Conservation (phyloP, 1,140 invertebrate genomes). For the Drosophila lacteicornis region DNA sequence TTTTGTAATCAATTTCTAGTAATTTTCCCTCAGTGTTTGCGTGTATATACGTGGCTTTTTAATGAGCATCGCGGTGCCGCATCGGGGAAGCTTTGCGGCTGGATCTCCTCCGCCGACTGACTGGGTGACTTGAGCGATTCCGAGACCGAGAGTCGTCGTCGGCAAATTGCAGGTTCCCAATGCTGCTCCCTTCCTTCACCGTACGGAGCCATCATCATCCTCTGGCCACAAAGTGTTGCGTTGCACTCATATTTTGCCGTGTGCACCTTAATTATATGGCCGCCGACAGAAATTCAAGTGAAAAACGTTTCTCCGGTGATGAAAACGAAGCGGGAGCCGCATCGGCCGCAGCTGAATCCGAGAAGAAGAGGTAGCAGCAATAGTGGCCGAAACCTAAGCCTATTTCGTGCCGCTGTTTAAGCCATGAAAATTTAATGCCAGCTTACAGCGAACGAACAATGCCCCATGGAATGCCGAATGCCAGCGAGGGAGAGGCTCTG, state of each 20-base stretch:
- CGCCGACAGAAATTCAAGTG: conserved; percentile 81
- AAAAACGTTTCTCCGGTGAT: conserved; percentile 60
- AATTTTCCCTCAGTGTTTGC: conserved; percentile 39
- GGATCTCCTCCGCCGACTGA: conserved; percentile 20
- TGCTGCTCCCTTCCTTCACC: conserved; percentile 2
- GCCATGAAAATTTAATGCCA: conserved; percentile 81
- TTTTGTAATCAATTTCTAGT: not conserved
- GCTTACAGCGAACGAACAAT: conserved; percentile 70
- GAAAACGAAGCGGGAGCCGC: conserved; percentile 30
- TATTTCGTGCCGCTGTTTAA: conserved; percentile 81
- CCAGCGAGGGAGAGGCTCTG: conserved; percentile 11
- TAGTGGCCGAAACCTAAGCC: conserved; percentile 64
- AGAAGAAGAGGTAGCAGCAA: conserved; percentile 27
- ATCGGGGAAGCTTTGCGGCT: conserved; percentile 44
- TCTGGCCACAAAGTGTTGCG: conserved; percentile 60
- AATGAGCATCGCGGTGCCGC: conserved; percentile 69
- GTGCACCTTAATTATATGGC: conserved; percentile 80
- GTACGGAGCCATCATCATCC: not conserved
- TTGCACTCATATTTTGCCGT: conserved; percentile 82
- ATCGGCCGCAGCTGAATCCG: conserved; percentile 10
- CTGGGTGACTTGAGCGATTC: conserved; percentile 30
- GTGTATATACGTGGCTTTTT: conserved; percentile 59
- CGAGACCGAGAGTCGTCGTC: conserved; percentile 34
- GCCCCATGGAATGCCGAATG: conserved; percentile 42
- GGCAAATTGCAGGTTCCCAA: conserved; percentile 75